Evolutionary conservation across 1,140 invertebrate genomes (phyloP).

Genomic region (Grapholita molesta): DNA sequence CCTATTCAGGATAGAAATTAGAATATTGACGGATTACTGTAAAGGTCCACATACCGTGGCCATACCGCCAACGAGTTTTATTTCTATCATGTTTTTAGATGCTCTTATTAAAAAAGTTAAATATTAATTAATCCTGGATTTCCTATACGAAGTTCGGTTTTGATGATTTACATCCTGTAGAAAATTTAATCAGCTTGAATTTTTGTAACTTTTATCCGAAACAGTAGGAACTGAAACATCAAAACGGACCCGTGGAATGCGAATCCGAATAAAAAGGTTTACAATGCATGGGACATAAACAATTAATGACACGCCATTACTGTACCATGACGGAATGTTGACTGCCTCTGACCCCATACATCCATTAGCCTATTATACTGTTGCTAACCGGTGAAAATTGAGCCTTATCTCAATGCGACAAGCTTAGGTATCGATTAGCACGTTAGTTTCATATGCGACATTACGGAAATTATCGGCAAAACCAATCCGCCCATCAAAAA

Average conservation of each 20-base stretch:
- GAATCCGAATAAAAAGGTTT: not conserved
- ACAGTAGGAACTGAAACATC: too few species aligned
- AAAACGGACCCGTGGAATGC: not conserved
- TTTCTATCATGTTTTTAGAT: too few species aligned
- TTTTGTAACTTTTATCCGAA: too few species aligned
- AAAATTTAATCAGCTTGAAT: too few species aligned
- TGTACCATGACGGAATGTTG: not conserved
- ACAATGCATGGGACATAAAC: not conserved
- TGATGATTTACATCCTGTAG: too few species aligned
- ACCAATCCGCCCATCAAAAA: not conserved
- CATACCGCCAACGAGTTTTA: too few species aligned
- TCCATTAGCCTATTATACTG: not conserved
- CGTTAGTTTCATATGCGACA: not conserved
- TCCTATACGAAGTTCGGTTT: too few species aligned
- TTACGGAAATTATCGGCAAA: not conserved
- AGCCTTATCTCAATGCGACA: not conserved
- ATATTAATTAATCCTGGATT: too few species aligned
- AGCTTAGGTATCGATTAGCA: not conserved
- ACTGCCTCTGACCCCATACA: not conserved
- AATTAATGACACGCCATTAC: not conserved
- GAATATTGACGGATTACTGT: too few species aligned
- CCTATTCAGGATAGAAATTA: too few species aligned
- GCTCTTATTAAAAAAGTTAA: too few species aligned
- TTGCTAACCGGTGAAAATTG: not conserved
- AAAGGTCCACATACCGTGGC: too few species aligned